Evolutionary conservation across 2,888 invertebrate genomes (phyloP), one percentile per base, ranked within the genome.

Genomic region (Cordilura impudica): DNA sequence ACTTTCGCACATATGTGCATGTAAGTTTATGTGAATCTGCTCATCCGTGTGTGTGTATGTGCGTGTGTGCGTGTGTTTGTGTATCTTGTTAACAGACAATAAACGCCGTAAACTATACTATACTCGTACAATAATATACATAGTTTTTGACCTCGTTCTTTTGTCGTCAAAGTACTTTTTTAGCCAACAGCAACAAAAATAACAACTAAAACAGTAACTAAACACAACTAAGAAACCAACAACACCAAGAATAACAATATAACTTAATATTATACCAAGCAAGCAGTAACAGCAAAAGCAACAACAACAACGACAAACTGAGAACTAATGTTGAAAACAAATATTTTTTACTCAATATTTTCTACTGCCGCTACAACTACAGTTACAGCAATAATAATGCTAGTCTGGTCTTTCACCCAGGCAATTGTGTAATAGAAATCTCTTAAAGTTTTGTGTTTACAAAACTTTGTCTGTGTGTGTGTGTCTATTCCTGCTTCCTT

Each of bases 111-210:
- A 63, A 63, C 54, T 61, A 69, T 63, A 49, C 39, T 18, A 43
- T 12, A 54, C 29, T 43, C 19, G 18, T 16, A 58, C 39, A 66
- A 14, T 14, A 45, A 16, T 58, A 51, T 43, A 84, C 85, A 85
- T 84, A 85, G 84, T 76, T 74, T 84, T 84, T 87, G 87, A 88
- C 87, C 88, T 87, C 87, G 86, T 88, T 87, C 82, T 82, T 81
- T 79, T 81, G 81, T 75, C 81, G 81, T 75, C 79, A 67, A 58
- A 63, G 45, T 69, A 29, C 31, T 26, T 39, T 43, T 21, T 18
- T 29, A 63, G 45, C 53, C 31, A n/a, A 67, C 67, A 47, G 18
- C 51, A 58, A n/a, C 58, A 26, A 19, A 58, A 45, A 14, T 12
- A 70, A 39, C 29, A 60, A 29, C 29, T 60, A 39, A 12, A 26